phyloP scores from a whole-genome alignment of 1,140 invertebrate species.

The Habropoda laboriosa region DNA sequence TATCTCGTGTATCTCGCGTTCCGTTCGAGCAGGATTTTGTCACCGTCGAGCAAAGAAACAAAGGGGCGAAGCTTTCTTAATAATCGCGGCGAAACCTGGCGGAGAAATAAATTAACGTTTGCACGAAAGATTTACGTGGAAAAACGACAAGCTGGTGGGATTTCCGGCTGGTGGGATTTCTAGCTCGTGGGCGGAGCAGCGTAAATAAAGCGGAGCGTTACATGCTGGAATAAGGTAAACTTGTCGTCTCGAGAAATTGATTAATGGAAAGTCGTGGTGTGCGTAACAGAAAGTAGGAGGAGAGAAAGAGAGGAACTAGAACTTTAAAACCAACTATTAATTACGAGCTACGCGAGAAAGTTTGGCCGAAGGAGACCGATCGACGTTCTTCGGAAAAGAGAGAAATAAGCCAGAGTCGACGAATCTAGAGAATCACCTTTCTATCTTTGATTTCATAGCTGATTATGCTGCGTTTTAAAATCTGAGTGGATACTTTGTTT shows the following conservation, averaged over 20 bases:
- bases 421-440: too few relatives aligned
- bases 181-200: neutral
- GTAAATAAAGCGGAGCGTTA: constrained; percentile 37
- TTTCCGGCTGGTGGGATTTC: constrained; percentile 7
- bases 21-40: neutral
- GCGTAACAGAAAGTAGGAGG: neutral
- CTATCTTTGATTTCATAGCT: too few relatives aligned
- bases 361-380: neutral
- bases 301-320: neutral
- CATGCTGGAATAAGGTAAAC: constrained; percentile 36
- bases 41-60: neutral
- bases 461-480: too few relatives aligned
- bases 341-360: constrained; percentile 17
- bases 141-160: constrained; percentile 1
- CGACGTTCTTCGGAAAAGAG: neutral
- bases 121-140: constrained; percentile 4
- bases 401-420: too few relatives aligned
- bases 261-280: constrained; percentile 22
- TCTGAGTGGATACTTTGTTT: too few relatives aligned
- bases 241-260: constrained; percentile 37
- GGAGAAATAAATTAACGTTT: constrained; percentile 31
- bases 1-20: neutral
- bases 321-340: constrained; percentile 45
- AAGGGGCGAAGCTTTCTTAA: neutral
- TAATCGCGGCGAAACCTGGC: neutral